Percentiles rank a stretch among this genome's conserved stretches.
These are phyloP conservation scores for Lepidocyrtinus sp. DNA, from an alignment of 2,888 invertebrate species.

Conservation along the genomic window DNA sequence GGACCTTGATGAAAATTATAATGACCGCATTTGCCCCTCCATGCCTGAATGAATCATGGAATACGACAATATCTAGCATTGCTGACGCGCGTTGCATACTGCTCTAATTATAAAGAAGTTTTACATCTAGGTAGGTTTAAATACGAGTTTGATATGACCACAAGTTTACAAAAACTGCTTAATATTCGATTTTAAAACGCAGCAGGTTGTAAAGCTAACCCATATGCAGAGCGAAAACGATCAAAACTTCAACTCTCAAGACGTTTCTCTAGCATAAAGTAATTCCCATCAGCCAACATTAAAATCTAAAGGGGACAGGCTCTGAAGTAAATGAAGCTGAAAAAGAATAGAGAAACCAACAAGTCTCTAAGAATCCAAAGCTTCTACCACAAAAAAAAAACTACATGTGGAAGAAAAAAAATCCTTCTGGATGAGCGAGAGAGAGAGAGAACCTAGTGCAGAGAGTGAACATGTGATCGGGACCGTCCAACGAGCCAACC, in stretches of 20 bases:
- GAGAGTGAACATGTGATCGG: slow-evolving; percentile 56
- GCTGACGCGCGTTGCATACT: neutral
- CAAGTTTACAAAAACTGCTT: neutral
- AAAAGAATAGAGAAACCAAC: slow-evolving; percentile 36
- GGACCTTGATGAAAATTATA: slow-evolving; percentile 57
- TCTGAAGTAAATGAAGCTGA: slow-evolving; percentile 57
- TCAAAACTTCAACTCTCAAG: too few relatives aligned
- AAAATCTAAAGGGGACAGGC: slow-evolving; percentile 29
- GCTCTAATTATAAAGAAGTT: slow-evolving; percentile 10
- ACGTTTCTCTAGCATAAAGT: slow-evolving; percentile 23
- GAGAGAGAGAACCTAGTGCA: too few relatives aligned
- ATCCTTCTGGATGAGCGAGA: slow-evolving; percentile 46
- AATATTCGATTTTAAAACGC: slow-evolving; percentile 38
- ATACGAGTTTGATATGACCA: slow-evolving; percentile 9
- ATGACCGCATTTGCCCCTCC: slow-evolving; percentile 52
- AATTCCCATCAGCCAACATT: slow-evolving; percentile 43
- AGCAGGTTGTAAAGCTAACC: slow-evolving; percentile 55
- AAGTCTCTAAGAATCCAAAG: too few relatives aligned
- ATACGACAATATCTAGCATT: neutral
- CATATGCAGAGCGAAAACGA: slow-evolving; percentile 30
- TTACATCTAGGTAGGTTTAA: neutral
- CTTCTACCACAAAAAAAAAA: too few relatives aligned
- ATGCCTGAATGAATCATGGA: slow-evolving; percentile 29
- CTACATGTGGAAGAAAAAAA: slow-evolving; percentile 33
- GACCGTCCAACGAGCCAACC: too few relatives aligned